These are phyloP conservation scores for Drosophila murphyi DNA, from an alignment of 1,140 invertebrate genomes.

Conservation along the genomic window DNA sequence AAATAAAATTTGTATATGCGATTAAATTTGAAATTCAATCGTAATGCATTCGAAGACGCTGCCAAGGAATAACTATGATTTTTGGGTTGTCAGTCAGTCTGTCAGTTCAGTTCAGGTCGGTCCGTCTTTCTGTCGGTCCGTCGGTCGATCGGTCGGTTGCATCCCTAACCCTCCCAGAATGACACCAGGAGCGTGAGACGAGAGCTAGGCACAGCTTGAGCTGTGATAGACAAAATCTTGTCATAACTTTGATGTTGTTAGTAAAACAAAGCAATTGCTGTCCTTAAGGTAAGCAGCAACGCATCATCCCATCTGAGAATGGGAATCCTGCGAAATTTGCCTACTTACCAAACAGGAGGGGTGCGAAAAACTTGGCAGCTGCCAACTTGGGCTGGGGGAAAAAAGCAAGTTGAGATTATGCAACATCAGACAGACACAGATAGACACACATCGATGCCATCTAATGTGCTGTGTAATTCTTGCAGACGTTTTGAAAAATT, in stretches of 20 bases:
- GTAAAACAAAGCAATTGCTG: slow-evolving; percentile 78
- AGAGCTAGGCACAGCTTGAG: slow-evolving; percentile 44
- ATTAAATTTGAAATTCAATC: slow-evolving; percentile 83
- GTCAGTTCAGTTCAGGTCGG: slow-evolving; percentile 11
- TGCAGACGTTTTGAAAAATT: slow-evolving; percentile 73
- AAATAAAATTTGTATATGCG: slow-evolving; percentile 83
- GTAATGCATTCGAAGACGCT: slow-evolving; percentile 64
- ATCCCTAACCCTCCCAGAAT: slow-evolving; percentile 42
- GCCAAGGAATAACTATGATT: slow-evolving; percentile 26
- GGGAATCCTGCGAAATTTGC: slow-evolving; percentile 62
- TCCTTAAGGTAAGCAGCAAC: slow-evolving; percentile 54
- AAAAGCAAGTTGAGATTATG: slow-evolving; percentile 63
- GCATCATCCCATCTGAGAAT: slow-evolving; percentile 63
- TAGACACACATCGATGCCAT: slow-evolving; percentile 49
- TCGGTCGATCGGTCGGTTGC: slow-evolving; percentile 48
- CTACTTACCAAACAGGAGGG: slow-evolving; percentile 36
- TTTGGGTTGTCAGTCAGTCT: slow-evolving; percentile 58
- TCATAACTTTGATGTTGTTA: slow-evolving; percentile 83
- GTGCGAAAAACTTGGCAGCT: slow-evolving; percentile 62
- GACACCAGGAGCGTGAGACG: slow-evolving; percentile 6
- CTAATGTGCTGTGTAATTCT: slow-evolving; percentile 77
- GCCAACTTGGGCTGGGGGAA: slow-evolving; percentile 28
- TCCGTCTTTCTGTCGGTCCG: not conserved
- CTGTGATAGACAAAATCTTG: slow-evolving; percentile 82
- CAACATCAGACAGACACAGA: slow-evolving; percentile 53